These are phyloP conservation scores for Pongo pygmaeus DNA, from an alignment of 2,113 vertebrate genomes.

Conservation along the genomic window DNA sequence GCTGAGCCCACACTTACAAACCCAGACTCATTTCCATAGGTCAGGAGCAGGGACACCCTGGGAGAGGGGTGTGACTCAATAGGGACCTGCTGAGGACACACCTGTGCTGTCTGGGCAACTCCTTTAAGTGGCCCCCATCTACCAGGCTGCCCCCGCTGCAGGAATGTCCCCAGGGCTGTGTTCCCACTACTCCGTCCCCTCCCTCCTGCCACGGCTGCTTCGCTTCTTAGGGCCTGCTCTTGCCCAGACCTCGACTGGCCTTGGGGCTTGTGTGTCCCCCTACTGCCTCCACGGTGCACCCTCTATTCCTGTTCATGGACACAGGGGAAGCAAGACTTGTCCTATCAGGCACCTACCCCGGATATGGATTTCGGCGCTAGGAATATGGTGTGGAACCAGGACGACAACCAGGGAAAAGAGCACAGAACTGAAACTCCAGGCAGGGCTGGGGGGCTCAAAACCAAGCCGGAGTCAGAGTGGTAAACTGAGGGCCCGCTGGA, in stretches of 20 bases:
- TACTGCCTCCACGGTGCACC: too few relatives aligned
- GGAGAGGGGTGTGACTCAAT: rapidly evolving
- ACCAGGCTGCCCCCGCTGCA: background rate
- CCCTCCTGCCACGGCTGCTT: background rate
- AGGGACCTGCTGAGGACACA: rapidly evolving
- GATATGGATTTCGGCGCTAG: background rate
- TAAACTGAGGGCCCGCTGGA: background rate
- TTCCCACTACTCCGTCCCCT: rapidly evolving
- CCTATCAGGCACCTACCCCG: background rate
- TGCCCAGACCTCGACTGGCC: background rate
- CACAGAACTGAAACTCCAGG: background rate
- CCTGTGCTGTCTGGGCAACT: background rate
- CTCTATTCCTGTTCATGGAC: background rate
- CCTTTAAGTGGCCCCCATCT: background rate
- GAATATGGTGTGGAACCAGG: background rate
- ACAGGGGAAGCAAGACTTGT: background rate
- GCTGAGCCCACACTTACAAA: background rate
- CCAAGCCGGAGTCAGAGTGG: rapidly evolving
- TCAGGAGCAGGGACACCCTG: rapidly evolving
- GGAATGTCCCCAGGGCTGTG: too few relatives aligned
- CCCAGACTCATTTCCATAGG: background rate
- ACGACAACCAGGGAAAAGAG: background rate
- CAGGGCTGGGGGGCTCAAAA: background rate
- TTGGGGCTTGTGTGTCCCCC: too few relatives aligned
- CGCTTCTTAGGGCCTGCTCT: background rate